phyloP scores from a whole-genome alignment of 2,113 vertebrate genomes.

The Hepsetus odoe region DNA sequence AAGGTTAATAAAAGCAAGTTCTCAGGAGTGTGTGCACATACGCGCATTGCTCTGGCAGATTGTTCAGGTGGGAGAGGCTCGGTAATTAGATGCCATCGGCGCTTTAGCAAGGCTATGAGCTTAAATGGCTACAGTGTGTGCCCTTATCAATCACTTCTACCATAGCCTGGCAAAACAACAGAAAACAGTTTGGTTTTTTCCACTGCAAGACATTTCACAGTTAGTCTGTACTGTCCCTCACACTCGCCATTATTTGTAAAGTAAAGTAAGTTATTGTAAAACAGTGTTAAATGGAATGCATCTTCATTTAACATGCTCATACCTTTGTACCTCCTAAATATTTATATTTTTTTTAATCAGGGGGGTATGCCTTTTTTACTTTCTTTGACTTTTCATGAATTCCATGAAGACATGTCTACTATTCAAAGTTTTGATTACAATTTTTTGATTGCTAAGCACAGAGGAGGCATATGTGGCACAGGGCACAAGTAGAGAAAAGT shows the following conservation, averaged over 20 bases:
- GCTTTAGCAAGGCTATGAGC: constrained; percentile 41
- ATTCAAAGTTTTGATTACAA: no score
- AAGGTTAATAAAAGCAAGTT: constrained; percentile 57
- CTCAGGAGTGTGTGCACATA: constrained; percentile 38
- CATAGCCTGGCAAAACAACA: background rate
- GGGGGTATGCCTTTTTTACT: no score
- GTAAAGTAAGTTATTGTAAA: background rate
- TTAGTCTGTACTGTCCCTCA: background rate
- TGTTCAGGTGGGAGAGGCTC: constrained; percentile 34
- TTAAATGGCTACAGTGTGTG: constrained; percentile 36
- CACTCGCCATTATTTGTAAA: background rate
- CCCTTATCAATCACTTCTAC: constrained; percentile 50
- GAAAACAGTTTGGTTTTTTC: background rate
- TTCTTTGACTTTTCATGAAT: no score
- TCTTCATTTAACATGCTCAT: background rate
- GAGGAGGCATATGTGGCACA: no score
- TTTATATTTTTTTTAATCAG: no score
- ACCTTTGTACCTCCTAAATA: no score
- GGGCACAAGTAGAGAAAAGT: no score
- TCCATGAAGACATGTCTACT: no score
- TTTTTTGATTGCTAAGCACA: no score
- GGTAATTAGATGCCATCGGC: constrained; percentile 53
- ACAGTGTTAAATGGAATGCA: background rate
- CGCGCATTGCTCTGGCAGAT: constrained; percentile 41
- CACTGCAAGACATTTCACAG: background rate